Percentiles rank a stretch among this genome's conserved stretches.
Conservation (phyloP, 1,140 invertebrate species). For the Cherax destructor region DNA sequence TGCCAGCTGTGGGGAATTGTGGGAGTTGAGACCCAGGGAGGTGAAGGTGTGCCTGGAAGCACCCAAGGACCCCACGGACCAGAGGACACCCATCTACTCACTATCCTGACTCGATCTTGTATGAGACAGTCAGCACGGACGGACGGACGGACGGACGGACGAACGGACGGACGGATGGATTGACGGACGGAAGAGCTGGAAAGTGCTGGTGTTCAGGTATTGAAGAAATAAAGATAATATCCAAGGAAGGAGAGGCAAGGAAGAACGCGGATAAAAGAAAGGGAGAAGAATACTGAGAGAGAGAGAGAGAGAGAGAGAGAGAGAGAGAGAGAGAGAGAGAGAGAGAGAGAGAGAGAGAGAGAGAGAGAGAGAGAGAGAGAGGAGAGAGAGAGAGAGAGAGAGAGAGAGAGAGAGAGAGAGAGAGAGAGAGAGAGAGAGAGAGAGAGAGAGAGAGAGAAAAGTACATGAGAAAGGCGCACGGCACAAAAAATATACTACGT, state of each 20-base stretch:
- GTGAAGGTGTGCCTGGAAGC: too few relatives aligned
- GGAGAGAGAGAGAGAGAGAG: not conserved
- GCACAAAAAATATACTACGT: too few relatives aligned
- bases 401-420: not conserved
- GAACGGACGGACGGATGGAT: not conserved
- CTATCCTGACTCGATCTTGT: too few relatives aligned
- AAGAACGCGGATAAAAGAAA: not conserved
- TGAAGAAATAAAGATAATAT: not conserved
- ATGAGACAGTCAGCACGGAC: too few relatives aligned
- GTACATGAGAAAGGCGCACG: too few relatives aligned
- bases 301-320: not conserved
- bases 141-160: too few relatives aligned
- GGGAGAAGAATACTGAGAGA: not conserved
- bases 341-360: not conserved
- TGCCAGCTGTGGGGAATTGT: too few relatives aligned
- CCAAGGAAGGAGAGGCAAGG: too few relatives aligned
- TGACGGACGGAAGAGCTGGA: not conserved
- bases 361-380: not conserved
- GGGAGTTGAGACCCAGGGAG: too few relatives aligned
- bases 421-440: not conserved
- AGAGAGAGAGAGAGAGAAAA: not conserved
- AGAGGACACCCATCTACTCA: too few relatives aligned
- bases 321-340: conserved; percentile 2
- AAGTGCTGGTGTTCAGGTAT: too few relatives aligned
- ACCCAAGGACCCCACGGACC: too few relatives aligned